These are phyloP conservation scores for Pao palembangensis DNA, from an alignment of 2,113 vertebrate genomes.

Conservation along the genomic window DNA sequence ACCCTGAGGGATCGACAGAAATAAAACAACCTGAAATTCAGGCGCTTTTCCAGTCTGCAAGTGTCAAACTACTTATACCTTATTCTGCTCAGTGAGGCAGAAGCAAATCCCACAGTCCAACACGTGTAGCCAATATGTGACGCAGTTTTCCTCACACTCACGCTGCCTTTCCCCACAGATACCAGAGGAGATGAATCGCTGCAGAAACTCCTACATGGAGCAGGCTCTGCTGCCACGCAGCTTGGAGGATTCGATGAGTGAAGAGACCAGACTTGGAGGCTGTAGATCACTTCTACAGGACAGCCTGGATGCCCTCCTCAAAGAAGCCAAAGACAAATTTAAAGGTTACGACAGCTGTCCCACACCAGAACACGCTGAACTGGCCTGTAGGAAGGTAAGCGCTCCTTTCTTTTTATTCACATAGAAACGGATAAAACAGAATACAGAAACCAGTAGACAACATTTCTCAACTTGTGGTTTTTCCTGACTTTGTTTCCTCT, in stretches of 20 bases:
- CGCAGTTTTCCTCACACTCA: not conserved
- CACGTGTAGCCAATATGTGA: not conserved
- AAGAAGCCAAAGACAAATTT: slow-evolving; percentile 94
- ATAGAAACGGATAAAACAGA: not conserved
- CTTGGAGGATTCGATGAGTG: slow-evolving; percentile 82
- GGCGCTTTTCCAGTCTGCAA: not conserved
- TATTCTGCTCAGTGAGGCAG: not conserved
- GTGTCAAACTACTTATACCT: not conserved
- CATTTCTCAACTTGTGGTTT: slow-evolving; percentile 15
- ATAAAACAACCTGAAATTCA: too few relatives aligned
- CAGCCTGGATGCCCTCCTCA: slow-evolving; percentile 86
- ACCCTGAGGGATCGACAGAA: too few relatives aligned
- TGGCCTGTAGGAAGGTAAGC: slow-evolving; percentile 90
- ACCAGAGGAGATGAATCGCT: slow-evolving; percentile 87
- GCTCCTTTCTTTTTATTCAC: not conserved
- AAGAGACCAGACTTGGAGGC: slow-evolving; percentile 63
- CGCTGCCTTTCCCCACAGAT: slow-evolving; percentile 72
- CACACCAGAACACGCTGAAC: slow-evolving; percentile 84
- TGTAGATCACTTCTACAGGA: slow-evolving; percentile 80
- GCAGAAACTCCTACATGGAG: slow-evolving; percentile 86
- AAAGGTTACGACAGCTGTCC: slow-evolving; percentile 89
- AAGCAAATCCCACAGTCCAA: too few relatives aligned
- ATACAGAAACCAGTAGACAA: not conserved
- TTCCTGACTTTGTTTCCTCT: slow-evolving; percentile 38
- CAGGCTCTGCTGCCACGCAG: slow-evolving; percentile 81